Evolutionary conservation across 2,888 invertebrate genomes (phyloP).

Genomic region (Luffia ferchaultella): DNA sequence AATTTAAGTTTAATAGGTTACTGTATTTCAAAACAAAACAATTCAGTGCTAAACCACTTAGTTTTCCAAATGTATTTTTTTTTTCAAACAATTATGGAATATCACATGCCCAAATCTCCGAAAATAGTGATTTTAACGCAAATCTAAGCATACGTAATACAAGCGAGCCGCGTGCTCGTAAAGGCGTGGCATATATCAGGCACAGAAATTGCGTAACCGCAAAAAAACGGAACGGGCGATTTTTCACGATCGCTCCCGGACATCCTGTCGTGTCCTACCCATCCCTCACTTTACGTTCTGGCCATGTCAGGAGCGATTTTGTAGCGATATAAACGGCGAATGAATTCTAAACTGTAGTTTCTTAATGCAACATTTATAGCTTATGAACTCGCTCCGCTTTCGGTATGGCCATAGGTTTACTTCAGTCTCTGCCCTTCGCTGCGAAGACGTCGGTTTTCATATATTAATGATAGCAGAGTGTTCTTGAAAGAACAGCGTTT

Average conservation of each 20-base stretch:
- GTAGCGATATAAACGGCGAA: neutral
- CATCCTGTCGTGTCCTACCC: conserved; percentile 8
- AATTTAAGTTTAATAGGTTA: too few relatives aligned
- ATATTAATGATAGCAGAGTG: conserved; percentile 44
- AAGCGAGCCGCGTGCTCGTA: neutral
- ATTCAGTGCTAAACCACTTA: too few relatives aligned
- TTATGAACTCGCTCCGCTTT: too few relatives aligned
- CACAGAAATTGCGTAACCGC: conserved; percentile 8
- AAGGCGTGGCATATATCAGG: conserved; percentile 18
- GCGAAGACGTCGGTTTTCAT: conserved; percentile 17
- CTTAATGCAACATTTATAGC: too few relatives aligned
- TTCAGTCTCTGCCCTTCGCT: neutral
- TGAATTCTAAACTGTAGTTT: too few relatives aligned
- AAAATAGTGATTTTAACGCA: neutral
- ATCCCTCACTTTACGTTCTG: neutral
- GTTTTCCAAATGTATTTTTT: too few relatives aligned
- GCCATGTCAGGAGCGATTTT: neutral
- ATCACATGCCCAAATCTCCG: too few relatives aligned
- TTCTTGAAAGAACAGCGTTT: conserved; percentile 44
- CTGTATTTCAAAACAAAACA: too few relatives aligned
- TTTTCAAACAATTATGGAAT: too few relatives aligned
- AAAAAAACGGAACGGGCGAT: conserved; percentile 19
- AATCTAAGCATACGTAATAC: neutral
- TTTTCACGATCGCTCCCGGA: conserved; percentile 22
- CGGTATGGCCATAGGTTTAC: too few relatives aligned